Evolutionary conservation across 2,888 invertebrate genomes (phyloP).

Genomic region (Tinea pellionella): DNA sequence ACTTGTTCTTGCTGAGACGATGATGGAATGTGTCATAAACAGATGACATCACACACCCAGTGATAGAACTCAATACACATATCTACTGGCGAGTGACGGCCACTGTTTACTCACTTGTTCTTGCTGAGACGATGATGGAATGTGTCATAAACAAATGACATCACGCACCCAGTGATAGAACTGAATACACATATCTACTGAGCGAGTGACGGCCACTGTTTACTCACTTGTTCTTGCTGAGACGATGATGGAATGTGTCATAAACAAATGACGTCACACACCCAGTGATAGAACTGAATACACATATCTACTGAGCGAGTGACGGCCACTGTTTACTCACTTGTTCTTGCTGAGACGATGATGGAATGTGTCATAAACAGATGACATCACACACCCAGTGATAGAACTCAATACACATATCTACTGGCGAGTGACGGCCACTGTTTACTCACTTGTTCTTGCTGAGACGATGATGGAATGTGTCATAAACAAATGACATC

Average conservation of each 20-base stretch:
- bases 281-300: slow-evolving; percentile 25
- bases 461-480: background rate
- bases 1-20: background rate
- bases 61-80: slow-evolving; percentile 20
- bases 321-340: background rate
- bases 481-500: background rate
- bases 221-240: background rate
- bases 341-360: background rate
- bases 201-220: slow-evolving; percentile 16
- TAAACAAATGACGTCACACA: slow-evolving; percentile 15
- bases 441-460: background rate
- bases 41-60: slow-evolving; percentile 20
- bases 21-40: slow-evolving; percentile 10
- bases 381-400: slow-evolving; percentile 8
- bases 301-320: slow-evolving; percentile 9
- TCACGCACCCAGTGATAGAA: slow-evolving; percentile 29
- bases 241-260: background rate
- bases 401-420: slow-evolving; percentile 10
- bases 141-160: slow-evolving; percentile 21
- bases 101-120: slow-evolving; percentile 2
- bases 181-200: slow-evolving; percentile 21
- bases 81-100: slow-evolving; percentile 21
- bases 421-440: background rate
- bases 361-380: background rate
- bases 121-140: background rate